Evolutionary conservation across 2,113 vertebrate species (phyloP), one percentile per base, ranked within the genome.

Genomic region (Boleophthalmus pectinirostris): DNA sequence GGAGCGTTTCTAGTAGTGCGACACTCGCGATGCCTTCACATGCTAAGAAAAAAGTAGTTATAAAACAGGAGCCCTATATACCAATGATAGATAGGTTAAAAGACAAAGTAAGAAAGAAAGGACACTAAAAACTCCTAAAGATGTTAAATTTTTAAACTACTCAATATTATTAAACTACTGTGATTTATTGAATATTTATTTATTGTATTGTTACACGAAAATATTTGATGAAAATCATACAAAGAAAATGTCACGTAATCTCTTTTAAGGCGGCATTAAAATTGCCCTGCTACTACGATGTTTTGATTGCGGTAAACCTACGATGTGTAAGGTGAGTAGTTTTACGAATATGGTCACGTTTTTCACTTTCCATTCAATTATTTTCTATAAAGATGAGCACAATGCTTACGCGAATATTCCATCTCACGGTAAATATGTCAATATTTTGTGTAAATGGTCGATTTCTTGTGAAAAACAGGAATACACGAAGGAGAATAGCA

Each of bases 311-410:
- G 69, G 80, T 70, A 33, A 69, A 69, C 83, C 63, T 77, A 56
- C 77, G 53, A 66, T 45, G 66, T 15, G 47, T 64, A 71, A 85
- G 85, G 88, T 90, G 77, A 84, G 82, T 82, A 74, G n/a, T 69
- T 65, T 82, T 82, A 9, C 77, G 24, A 33, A 29, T 74, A 43
- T 21, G 21, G 21, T 64, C 61, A 64, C 20, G 33, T 64, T 64
- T 64, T 64, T 64, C 29, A n/a, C 9, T 43, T n/a, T 38, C 9
- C 11, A 38, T 64, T 64, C 12, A 3, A 5, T 64, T n/a, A 2
- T 13, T n/a, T 43, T 43, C 20, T 38, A 11, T 38, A 13, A 38
- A 64, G 25, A n/a, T 20, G 38, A 11, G 20, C 3, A 5, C 3
- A 38, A 38, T 38, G 10, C 9, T 9, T 21, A 35, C 60, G 20